A percentile compares a stretch with the other conserved stretches of the same genome.
Evolutionary conservation across 2,113 vertebrate genomes (phyloP).

Genomic region (Monopterus albus): DNA sequence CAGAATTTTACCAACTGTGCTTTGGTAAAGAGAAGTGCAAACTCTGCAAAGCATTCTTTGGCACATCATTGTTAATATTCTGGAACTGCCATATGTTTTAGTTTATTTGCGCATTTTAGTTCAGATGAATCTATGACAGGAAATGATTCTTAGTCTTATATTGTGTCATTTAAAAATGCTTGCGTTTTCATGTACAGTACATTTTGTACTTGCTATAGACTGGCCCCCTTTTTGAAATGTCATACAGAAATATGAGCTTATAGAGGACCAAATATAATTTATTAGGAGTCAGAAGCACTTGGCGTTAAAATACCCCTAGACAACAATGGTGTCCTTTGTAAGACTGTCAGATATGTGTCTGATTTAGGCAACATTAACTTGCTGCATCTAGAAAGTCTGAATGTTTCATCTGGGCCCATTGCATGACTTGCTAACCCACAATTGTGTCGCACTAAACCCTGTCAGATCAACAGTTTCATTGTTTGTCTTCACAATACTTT

Average conservation of each 20-base stretch:
- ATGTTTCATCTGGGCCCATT: constrained; percentile 14
- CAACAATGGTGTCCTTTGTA: constrained; percentile 36
- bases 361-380: constrained; percentile 7
- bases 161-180: constrained; percentile 1
- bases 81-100: constrained; percentile 41
- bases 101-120: constrained; percentile 49
- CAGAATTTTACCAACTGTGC: constrained; percentile 58
- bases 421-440: constrained; percentile 22
- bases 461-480: constrained; percentile 28
- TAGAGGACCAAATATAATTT: constrained; percentile 23
- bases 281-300: background rate
- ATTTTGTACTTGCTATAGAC: background rate
- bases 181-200: background rate
- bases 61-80: constrained; percentile 52
- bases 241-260: constrained; percentile 24
- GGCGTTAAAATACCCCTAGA: constrained; percentile 24
- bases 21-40: constrained; percentile 61
- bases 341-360: constrained; percentile 5
- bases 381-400: constrained; percentile 1
- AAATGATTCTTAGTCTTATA: background rate
- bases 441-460: constrained; percentile 6
- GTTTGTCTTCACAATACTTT: constrained; percentile 16
- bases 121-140: background rate
- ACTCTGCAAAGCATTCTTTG: constrained; percentile 51
- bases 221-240: background rate